These are phyloP conservation scores for Saccostrea cuccullata DNA, from an alignment of 1,140 invertebrate species.

Conservation along the genomic window DNA sequence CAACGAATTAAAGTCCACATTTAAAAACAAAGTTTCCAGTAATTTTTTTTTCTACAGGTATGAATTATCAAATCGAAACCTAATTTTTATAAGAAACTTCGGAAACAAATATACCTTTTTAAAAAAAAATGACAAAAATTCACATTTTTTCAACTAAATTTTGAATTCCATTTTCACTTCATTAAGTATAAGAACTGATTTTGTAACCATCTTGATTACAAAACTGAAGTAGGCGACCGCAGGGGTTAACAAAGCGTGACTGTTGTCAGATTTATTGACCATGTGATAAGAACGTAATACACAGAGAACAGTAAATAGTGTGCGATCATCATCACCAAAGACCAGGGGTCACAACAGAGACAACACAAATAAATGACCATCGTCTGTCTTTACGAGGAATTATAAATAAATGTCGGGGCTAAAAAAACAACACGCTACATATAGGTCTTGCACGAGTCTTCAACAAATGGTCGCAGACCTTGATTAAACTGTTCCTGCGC, in stretches of 20 bases:
- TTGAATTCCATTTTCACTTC: background rate
- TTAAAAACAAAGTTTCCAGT: background rate
- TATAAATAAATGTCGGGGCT: background rate
- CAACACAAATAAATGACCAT: background rate
- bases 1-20: background rate
- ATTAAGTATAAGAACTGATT: background rate
- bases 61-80: no score
- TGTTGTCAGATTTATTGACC: conserved; percentile 24
- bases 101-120: no score
- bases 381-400: background rate
- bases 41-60: background rate
- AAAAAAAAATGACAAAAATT: background rate
- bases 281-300: conserved; percentile 8
- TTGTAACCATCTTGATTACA: background rate
- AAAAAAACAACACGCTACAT: background rate
- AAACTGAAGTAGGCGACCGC: conserved; percentile 18
- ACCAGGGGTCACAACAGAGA: background rate
- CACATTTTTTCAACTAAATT: background rate
- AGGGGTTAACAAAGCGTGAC: conserved; percentile 7
- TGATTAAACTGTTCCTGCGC: background rate
- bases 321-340: background rate
- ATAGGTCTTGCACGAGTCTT: no score
- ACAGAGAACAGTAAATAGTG: conserved; percentile 27
- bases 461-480: no score
- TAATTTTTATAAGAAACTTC: no score